Conservation (phyloP, 2,113 vertebrate genomes). For the Sapayoa aenigma region DNA sequence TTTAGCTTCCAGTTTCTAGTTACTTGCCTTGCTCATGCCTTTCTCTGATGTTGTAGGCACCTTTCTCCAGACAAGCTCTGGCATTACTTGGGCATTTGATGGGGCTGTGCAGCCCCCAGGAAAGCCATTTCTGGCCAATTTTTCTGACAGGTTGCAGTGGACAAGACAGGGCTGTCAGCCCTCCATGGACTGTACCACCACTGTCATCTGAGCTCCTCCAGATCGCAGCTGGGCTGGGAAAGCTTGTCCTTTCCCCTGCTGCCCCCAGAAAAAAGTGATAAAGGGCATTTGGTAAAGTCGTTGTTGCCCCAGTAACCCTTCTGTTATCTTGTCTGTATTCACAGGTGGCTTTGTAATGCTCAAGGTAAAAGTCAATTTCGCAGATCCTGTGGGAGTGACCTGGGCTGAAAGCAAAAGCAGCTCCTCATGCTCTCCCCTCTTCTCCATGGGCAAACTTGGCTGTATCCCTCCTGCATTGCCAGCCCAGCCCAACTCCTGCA, state of each 20-base stretch:
- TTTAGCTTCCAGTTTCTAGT: neutral
- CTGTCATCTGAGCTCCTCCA: fast-evolving
- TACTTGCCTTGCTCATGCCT: neutral
- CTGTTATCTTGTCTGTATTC: neutral
- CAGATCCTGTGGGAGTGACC: neutral
- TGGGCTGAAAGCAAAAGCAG: neutral
- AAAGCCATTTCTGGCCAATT: neutral
- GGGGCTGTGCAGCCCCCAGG: neutral
- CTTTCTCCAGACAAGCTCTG: neutral
- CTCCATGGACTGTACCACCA: neutral
- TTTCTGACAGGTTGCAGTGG: neutral
- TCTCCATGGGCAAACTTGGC: fast-evolving
- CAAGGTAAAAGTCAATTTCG: neutral
- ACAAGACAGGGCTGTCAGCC: neutral
- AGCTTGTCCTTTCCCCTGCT: neutral
- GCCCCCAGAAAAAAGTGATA: neutral
- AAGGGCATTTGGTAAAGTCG: neutral
- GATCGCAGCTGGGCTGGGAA: fast-evolving
- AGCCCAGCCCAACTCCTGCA: neutral
- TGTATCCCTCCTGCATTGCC: fast-evolving
- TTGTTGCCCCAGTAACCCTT: neutral
- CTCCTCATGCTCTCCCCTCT: fast-evolving
- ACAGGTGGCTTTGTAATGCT: neutral
- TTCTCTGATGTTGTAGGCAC: neutral
- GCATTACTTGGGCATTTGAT: neutral